Evolutionary conservation across 2,888 invertebrate species (phyloP), one percentile per base, ranked within the genome.

Genomic region (Euproctis similis): DNA sequence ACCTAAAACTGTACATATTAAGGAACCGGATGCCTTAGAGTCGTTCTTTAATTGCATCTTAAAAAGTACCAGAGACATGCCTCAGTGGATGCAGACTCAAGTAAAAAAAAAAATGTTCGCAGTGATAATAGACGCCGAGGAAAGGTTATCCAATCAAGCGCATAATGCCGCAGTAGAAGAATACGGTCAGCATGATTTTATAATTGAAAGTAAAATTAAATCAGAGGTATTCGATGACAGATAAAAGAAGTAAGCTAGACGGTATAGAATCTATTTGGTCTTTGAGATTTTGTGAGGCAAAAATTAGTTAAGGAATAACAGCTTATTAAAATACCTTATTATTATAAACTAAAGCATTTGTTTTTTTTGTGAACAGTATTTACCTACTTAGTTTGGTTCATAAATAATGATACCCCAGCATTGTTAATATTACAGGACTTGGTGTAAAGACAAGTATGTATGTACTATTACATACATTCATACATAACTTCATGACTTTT

Each of bases 21-120:
- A 51, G 17, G 61, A 68, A 1, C 42, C 57, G 3, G 75, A 76
- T 27, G 76, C 78, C 2, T 51, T 82, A 11, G 73, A 75, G 31
- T 70, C 77, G 8, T 82, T 82, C 39, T 82, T 78, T 34, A 71
- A 71, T 32, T 78, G 77, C 30, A 66, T 78, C 24, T 51, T 72
- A 19, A 70, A 77, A 42, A 75, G 75, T 22, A 76, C 81, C 1
- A 61, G 70, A 47, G 69, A 68, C 27, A 80, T 82, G 81, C 80
- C 81, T 0, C 53, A 42, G 6, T 78, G 74, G 76, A 77, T 82
- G 75, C 81, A 81, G 53, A 82, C 80, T 1, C 78, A 77, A 57
- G 77, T 82, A 1, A 82, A 82, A 42, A 82, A 80, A 43, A 82
- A 73, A 50, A 77, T 81, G 49, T 82, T 82, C 35, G 73, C 71